phyloP scores from a whole-genome alignment of 1,140 invertebrate genomes.

The Berghia stephanieae region DNA sequence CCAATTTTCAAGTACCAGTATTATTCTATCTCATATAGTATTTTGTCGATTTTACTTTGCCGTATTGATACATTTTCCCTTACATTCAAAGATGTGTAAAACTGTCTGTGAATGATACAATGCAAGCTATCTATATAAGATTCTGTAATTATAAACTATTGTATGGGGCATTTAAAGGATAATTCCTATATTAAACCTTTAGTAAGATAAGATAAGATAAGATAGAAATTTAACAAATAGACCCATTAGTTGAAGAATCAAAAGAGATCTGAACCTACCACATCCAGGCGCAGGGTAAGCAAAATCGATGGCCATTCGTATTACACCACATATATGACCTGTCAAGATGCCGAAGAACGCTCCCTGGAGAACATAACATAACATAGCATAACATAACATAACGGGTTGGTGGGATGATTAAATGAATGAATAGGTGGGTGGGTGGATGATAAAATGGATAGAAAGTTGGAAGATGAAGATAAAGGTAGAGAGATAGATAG shows the following conservation, averaged over 20 bases:
- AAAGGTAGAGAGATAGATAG: too few species aligned
- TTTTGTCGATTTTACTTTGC: too few species aligned
- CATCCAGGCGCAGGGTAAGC: conserved; percentile 62
- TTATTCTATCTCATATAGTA: too few species aligned
- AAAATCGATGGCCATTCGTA: conserved; percentile 64
- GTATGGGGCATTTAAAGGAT: background rate
- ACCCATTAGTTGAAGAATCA: background rate
- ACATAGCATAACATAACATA: conserved; percentile 13
- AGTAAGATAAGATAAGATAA: too few species aligned
- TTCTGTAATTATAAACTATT: background rate
- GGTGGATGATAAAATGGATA: background rate
- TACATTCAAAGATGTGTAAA: too few species aligned
- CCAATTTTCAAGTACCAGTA: too few species aligned
- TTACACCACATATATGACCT: conserved; percentile 68
- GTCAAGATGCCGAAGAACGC: conserved; percentile 71
- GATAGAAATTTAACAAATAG: background rate
- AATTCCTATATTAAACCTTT: background rate
- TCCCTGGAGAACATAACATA: conserved; percentile 61
- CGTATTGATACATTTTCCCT: too few species aligned
- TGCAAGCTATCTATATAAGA: background rate
- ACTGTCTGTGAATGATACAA: background rate
- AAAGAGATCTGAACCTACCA: conserved; percentile 38
- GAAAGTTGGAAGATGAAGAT: background rate
- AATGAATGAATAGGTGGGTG: background rate
- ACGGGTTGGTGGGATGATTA: background rate